Evolutionary conservation across 2,888 invertebrate genomes (phyloP), one percentile per base, ranked within the genome.

Genomic region (Strigamia crassipes): DNA sequence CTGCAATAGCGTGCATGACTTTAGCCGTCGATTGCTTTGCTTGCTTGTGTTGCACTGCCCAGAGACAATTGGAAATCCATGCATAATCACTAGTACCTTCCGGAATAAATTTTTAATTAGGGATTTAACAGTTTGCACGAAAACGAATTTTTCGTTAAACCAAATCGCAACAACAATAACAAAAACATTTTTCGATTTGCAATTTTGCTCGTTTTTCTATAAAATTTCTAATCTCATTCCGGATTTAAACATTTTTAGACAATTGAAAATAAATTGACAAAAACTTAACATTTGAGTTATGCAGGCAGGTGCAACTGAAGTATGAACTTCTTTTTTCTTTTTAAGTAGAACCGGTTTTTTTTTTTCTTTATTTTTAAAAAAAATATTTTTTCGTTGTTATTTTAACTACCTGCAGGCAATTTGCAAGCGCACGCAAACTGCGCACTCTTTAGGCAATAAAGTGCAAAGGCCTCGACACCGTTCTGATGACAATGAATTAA

Each of bases 31-130:
- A 61, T 61, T 61, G 61, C 21, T n/a, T n/a, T n/a, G n/a, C n/a
- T n/a, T n/a, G n/a, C 61, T 61, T 61, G 61, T 61, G 23, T 66
- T 66, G 27, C 61, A 61, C 23, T 23, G 66, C 27, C 66, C 66
- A 66, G 66, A 23, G 66, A 21, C 66, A 66, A 66, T 66, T 66
- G 66, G 66, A 66, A 66, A 66, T 66, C 66, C 66, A 66, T 66
- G 61, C 61, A 61, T 61, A 61, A 61, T 61, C 61, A 61, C 61
- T 61, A 23, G 34, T 34, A 34, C 66, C 66, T 66, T 66, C 66
- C 66, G 66, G 66, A 27, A 66, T 66, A 66, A 66, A 66, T 66
- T 66, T 66, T 66, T 66, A 66, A 66, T 66, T 27, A 27, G 27
- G 66, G 66, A 66, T 66, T 51, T 66, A 27, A 66, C 23, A 66